phyloP scores from a whole-genome alignment of 2,888 invertebrate genomes.

The Diadegma fenestrale region DNA sequence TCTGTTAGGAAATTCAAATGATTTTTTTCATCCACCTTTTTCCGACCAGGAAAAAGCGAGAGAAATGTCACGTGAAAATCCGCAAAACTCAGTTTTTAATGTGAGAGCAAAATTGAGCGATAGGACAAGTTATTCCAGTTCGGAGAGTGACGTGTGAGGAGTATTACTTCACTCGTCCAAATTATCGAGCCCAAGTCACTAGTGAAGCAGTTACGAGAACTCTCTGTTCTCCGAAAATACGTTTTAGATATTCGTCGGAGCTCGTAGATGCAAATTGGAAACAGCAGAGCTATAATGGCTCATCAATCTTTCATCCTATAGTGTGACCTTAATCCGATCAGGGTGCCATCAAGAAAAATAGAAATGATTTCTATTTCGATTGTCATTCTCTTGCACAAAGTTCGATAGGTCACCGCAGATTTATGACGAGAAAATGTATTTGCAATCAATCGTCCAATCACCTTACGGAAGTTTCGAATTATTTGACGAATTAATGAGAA shows the following conservation, averaged over 20 bases:
- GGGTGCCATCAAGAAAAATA: background rate
- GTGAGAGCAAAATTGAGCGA: background rate
- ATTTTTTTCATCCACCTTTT: background rate
- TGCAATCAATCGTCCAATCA: background rate
- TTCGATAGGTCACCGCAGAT: background rate
- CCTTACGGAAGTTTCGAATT: background rate
- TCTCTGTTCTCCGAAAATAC: background rate
- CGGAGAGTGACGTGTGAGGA: background rate
- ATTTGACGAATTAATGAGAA: background rate
- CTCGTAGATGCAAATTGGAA: background rate
- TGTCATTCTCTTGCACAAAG: background rate
- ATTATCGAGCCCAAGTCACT: background rate
- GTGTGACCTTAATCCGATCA: background rate
- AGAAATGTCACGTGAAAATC: background rate
- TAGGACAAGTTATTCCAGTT: background rate
- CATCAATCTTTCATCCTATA: background rate
- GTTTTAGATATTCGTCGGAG: background rate
- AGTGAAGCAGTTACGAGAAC: background rate
- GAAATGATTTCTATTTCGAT: background rate
- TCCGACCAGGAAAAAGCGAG: background rate
- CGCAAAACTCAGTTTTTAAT: background rate
- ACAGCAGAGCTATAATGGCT: background rate
- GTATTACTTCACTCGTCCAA: background rate
- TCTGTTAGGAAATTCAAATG: background rate
- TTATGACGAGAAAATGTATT: too few species aligned